phyloP scores from a whole-genome alignment of 2,113 vertebrate species.

The Prunella himalayana region DNA sequence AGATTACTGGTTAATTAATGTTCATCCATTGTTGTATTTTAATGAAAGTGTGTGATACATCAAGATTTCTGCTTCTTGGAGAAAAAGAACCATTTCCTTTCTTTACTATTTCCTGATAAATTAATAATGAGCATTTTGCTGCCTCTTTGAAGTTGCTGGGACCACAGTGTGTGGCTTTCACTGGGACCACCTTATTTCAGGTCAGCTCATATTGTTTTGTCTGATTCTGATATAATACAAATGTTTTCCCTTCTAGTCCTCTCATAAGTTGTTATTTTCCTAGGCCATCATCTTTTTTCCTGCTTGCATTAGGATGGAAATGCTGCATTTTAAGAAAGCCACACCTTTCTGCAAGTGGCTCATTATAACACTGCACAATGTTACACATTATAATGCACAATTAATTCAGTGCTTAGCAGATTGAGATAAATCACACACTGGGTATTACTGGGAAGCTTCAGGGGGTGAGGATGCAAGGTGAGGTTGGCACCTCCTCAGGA shows the following conservation, averaged over 20 bases:
- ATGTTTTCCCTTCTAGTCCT: neutral
- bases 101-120: neutral
- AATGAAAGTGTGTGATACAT: neutral
- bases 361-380: neutral
- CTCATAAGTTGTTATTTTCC: neutral
- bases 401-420: neutral
- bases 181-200: neutral
- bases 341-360: neutral
- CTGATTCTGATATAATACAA: neutral
- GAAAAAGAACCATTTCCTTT: neutral
- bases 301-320: neutral
- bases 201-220: neutral
- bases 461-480: neutral
- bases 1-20: neutral
- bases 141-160: neutral
- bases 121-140: neutral
- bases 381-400: neutral
- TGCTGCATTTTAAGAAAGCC: neutral
- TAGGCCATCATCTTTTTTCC: neutral
- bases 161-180: neutral
- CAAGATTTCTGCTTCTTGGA: neutral
- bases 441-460: neutral
- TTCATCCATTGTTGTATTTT: neutral
- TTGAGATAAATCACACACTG: neutral
- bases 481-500: neutral